phyloP scores from a whole-genome alignment of 2,888 invertebrate species.

The Caenorhabditis sp. region DNA sequence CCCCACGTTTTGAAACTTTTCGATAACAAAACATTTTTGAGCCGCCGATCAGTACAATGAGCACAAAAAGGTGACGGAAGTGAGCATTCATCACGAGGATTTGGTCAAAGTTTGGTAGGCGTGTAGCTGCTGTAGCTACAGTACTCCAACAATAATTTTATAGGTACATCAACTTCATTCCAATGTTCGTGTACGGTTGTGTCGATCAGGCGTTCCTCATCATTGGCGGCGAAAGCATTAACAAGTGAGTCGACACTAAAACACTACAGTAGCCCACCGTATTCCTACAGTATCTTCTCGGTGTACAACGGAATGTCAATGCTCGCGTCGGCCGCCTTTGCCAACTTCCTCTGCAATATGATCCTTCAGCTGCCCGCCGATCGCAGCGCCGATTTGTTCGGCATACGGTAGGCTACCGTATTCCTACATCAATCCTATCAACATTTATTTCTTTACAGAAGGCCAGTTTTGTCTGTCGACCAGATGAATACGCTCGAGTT shows the following conservation, averaged over 20 bases:
- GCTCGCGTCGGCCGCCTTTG: constrained; percentile 54
- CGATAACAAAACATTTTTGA: constrained; percentile 11
- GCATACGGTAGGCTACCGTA: constrained; percentile 18
- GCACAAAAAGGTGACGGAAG: constrained; percentile 46
- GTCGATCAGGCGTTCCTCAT: constrained; percentile 48
- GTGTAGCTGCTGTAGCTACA: not conserved
- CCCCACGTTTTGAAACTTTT: not conserved
- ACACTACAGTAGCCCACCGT: not conserved
- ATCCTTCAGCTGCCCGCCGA: constrained; percentile 51
- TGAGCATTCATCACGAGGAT: constrained; percentile 50
- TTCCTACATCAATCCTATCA: not conserved
- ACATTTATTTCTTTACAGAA: constrained; percentile 21
- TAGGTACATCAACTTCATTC: constrained; percentile 45
- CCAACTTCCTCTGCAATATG: constrained; percentile 49
- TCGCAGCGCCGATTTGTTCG: constrained; percentile 20
- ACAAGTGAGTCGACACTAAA: constrained; percentile 42
- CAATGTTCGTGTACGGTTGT: constrained; percentile 51
- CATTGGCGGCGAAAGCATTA: constrained; percentile 54
- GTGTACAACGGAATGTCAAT: constrained; percentile 60
- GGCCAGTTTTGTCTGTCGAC: constrained; percentile 38
- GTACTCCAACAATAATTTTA: not conserved
- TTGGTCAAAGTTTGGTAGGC: constrained; percentile 42
- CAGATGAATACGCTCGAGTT: constrained; percentile 51
- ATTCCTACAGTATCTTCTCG: constrained; percentile 44
- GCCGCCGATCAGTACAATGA: constrained; percentile 59